These are phyloP conservation scores for Micrasema minimum DNA, from an alignment of 1,140 invertebrate species.

Conservation along the genomic window DNA sequence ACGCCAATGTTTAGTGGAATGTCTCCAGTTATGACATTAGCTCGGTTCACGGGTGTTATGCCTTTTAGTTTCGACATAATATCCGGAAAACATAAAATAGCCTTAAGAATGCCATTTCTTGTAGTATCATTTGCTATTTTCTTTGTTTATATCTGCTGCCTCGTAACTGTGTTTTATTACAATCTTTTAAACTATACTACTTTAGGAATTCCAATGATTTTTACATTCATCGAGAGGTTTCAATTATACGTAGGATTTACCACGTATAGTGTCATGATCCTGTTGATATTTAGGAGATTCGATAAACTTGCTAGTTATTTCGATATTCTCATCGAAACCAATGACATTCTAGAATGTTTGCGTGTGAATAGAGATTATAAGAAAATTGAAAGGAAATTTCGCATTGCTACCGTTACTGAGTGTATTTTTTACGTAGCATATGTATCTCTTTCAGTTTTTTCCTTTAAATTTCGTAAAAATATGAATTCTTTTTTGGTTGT, in stretches of 20 bases:
- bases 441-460: not conserved
- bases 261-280: not conserved
- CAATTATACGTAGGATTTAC: not conserved
- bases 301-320: too few relatives aligned
- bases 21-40: not conserved
- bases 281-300: too few relatives aligned
- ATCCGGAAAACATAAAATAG: not conserved
- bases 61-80: not conserved
- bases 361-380: not conserved
- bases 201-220: not conserved
- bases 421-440: not conserved
- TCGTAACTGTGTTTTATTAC: not conserved
- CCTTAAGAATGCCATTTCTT: not conserved
- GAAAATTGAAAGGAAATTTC: not conserved
- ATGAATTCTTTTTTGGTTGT: not conserved
- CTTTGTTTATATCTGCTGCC: not conserved
- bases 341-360: not conserved
- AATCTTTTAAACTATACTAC: not conserved
- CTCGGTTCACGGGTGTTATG: not conserved
- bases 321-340: not conserved
- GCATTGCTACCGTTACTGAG: not conserved
- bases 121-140: not conserved
- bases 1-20: not conserved
- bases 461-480: not conserved
- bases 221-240: not conserved